A percentile compares a stretch with the other conserved stretches of the same genome.
Evolutionary conservation across 2,113 vertebrate genomes (phyloP).

Genomic region (Pelusios castaneus): DNA sequence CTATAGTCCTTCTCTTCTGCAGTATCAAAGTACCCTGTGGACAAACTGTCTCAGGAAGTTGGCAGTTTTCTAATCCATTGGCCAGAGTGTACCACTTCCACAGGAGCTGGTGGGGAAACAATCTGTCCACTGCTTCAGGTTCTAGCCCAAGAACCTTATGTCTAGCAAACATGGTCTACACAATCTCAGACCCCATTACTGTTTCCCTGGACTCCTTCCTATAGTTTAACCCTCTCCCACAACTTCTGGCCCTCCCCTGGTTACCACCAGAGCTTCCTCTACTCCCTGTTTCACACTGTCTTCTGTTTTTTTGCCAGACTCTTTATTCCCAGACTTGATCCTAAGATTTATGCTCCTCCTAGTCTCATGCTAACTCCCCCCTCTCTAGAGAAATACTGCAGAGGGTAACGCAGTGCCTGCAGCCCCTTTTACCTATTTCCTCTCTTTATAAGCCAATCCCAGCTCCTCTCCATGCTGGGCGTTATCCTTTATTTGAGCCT

Average conservation of each 20-base stretch:
- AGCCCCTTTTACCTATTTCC: neutral
- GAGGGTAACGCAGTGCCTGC: neutral
- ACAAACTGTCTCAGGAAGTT: neutral
- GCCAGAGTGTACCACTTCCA: neutral
- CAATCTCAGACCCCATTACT: neutral
- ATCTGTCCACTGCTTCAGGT: neutral
- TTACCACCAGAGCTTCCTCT: neutral
- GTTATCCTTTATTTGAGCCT: neutral
- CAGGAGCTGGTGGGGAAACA: neutral
- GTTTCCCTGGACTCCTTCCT: neutral
- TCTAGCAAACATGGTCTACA: neutral
- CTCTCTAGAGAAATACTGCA: no score
- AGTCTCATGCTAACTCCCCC: neutral
- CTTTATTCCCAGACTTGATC: neutral
- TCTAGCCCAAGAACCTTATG: neutral
- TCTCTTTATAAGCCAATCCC: neutral
- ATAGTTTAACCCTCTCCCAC: neutral
- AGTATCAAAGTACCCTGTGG: neutral
- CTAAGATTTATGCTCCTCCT: neutral
- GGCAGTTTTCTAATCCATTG: neutral
- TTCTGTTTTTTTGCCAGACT: neutral
- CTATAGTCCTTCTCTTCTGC: neutral
- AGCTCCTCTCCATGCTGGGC: neutral
- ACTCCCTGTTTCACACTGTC: neutral
- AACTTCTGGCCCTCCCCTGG: neutral